Evolutionary conservation across 1,140 invertebrate species (phyloP), one percentile per base, ranked within the genome.

Genomic region (Leptopilina boulardi): DNA sequence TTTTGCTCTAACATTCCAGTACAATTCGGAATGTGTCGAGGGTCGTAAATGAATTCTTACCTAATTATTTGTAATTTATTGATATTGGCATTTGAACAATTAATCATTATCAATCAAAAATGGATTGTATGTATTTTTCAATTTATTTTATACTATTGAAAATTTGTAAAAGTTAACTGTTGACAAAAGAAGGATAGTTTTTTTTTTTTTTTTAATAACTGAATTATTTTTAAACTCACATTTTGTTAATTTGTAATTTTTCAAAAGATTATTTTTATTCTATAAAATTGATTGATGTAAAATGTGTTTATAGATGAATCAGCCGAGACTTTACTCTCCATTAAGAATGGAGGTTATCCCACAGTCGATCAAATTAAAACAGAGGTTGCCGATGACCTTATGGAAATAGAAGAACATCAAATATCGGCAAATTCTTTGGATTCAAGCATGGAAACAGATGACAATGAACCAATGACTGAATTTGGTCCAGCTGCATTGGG

Each of bases 401-500:
- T 93, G 91, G 93, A 94, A 42, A 88, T 92, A 66, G 93, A 94
- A 81, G 92, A 94, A 23, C 87, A 87, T 10, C 76, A 71, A 9
- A 84, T 85, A 70, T 89, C 83, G 0, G 89, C 89, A 76, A 87
- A 90, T 76, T 91, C 89, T 0, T 84, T 89, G 75, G 88, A 90
- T 75, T 89, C 89, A 26, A 86, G 86, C 18, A 91, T 92, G 89
- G 93, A 93, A 75, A 81, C 83, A 3, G 93, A 94, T 71, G 93
- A 94, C 42, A 92, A 93, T 11, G 93, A 94, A 77, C 92, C 93
- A 34, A 86, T 91, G 80, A 94, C 93, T 47, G 93, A 94, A 21
- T 93, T 96, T 77, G 95, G 94, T 26, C 94, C 95, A 47, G 95
- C 95, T 47, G 94, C 94, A 77, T 91, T 96, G 51, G 96, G 96